A percentile compares a stretch with the other conserved stretches of the same genome.
Conservation (phyloP, 2,797 vertebrate genomes). For the Sphaeramia orbicularis region DNA sequence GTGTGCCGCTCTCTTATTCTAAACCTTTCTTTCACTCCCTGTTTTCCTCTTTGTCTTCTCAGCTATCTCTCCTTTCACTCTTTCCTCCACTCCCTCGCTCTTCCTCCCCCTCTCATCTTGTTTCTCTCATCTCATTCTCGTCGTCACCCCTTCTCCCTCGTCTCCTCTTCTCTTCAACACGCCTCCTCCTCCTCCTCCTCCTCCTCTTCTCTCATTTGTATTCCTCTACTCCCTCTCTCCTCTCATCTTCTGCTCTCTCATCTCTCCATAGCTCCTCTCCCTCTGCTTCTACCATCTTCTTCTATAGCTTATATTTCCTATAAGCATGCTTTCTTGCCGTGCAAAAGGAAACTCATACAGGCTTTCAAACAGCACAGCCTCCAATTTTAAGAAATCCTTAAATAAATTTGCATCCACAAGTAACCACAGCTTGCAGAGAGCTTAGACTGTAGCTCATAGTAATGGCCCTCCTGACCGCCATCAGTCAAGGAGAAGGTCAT, state of each 20-base stretch:
- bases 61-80: constrained; percentile 36
- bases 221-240: constrained; percentile 36
- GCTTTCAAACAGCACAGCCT: background rate
- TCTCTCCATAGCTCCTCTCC: constrained; percentile 42
- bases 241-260: constrained; percentile 53
- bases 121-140: constrained; percentile 39
- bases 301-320: constrained; percentile 19
- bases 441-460: constrained; percentile 50
- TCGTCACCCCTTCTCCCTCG: constrained; percentile 10
- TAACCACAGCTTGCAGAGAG: constrained; percentile 19
- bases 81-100: constrained; percentile 22
- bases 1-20: constrained; percentile 49
- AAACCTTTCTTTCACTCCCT: constrained; percentile 57
- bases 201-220: constrained; percentile 48
- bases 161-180: constrained; percentile 21
- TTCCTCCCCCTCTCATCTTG: background rate
- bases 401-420: background rate
- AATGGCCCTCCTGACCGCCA: constrained; percentile 66
- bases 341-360: background rate
- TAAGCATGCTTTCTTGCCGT: background rate
- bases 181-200: constrained; percentile 13
- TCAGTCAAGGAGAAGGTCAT: constrained; percentile 80
- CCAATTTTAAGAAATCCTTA: constrained; percentile 9
- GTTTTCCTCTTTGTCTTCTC: constrained; percentile 55
- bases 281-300: constrained; percentile 20